These are phyloP conservation scores for Apeira syringaria DNA, from an alignment of 2,888 invertebrate species.

Conservation along the genomic window DNA sequence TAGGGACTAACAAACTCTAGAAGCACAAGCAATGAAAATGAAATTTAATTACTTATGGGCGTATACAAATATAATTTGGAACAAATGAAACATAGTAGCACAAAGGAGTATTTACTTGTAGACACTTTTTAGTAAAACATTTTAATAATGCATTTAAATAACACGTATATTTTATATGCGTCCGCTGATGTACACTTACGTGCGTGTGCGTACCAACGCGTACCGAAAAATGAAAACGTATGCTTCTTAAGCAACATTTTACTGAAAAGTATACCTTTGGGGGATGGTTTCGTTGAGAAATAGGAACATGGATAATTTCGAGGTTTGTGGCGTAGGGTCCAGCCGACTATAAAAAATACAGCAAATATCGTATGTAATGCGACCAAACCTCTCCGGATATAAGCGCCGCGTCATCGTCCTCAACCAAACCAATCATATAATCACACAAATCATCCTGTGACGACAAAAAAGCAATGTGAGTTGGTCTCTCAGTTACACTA, in stretches of 20 bases:
- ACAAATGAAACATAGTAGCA: constrained; percentile 33
- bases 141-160: too few relatives aligned
- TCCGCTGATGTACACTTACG: too few relatives aligned
- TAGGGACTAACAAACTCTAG: constrained; percentile 24
- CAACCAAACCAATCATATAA: constrained; percentile 83
- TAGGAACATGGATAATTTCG: constrained; percentile 37
- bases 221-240: not conserved
- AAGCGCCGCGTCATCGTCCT: constrained; percentile 81
- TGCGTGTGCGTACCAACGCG: not conserved
- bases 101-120: constrained; percentile 25
- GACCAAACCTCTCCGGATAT: constrained; percentile 77
- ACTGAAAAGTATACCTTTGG: constrained; percentile 15
- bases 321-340: constrained; percentile 44
- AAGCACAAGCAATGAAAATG: constrained; percentile 15
- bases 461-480: constrained; percentile 64
- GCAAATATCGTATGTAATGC: constrained; percentile 31
- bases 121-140: constrained; percentile 22
- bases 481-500: constrained; percentile 23
- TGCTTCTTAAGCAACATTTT: not conserved
- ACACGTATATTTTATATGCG: too few relatives aligned
- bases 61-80: constrained; percentile 10
- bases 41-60: not conserved
- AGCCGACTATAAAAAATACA: constrained; percentile 46
- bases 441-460: constrained; percentile 82
- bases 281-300: constrained; percentile 15